Evolutionary conservation across 2,888 invertebrate species (phyloP).

Genomic region (Ditula angustiorana): DNA sequence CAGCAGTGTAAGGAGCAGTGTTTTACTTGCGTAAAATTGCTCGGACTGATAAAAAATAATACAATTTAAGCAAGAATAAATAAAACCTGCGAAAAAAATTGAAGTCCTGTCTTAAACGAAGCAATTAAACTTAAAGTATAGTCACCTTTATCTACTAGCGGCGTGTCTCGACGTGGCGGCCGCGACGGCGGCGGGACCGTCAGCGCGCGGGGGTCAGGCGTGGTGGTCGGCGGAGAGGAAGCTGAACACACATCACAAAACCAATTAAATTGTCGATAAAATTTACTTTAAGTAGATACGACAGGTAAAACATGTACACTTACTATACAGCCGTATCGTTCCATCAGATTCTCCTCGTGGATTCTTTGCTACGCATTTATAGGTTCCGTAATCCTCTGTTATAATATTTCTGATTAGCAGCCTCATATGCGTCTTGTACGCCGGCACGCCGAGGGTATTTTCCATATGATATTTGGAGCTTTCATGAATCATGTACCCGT

Average conservation of each 20-base stretch:
- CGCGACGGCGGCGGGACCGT: conserved; percentile 76
- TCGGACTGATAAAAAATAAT: no score
- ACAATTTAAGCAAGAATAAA: no score
- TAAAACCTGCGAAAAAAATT: no score
- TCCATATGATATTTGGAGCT: conserved; percentile 92
- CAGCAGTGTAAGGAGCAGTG: no score
- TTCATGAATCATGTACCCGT: conserved; percentile 95
- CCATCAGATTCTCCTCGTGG: conserved; percentile 96
- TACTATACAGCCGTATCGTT: conserved; percentile 94
- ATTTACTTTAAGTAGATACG: no score
- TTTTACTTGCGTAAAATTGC: no score
- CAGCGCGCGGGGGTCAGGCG: conserved; percentile 89
- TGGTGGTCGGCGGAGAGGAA: conserved; percentile 92
- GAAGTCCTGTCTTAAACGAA: no score
- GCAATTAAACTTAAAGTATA: not conserved
- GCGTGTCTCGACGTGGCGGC: conserved; percentile 77
- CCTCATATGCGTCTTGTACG: conserved; percentile 95
- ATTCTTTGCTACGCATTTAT: conserved; percentile 95
- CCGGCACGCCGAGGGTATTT: conserved; percentile 88
- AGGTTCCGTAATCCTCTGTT: conserved; percentile 93
- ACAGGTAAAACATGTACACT: no score
- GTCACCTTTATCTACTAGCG: conserved; percentile 76
- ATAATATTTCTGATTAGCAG: conserved; percentile 92
- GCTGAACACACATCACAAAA: conserved; percentile 72
- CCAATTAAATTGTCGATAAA: not conserved